Evolutionary conservation across 2,113 vertebrate genomes (phyloP).

Genomic region (Neolamprologus caudopunctatus): DNA sequence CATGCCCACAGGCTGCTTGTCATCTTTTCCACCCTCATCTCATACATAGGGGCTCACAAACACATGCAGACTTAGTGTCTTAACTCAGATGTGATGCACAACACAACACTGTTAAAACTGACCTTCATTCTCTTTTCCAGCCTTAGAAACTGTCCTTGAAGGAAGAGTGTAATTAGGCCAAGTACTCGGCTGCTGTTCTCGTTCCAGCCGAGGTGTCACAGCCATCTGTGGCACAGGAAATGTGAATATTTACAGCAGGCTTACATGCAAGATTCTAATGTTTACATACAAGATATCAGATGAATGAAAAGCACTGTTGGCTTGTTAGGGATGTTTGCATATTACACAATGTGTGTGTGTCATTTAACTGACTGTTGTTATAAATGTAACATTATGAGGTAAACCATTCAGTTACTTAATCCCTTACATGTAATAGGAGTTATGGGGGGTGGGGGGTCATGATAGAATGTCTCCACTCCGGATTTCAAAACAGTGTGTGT

Average conservation of each 20-base stretch:
- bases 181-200: background rate
- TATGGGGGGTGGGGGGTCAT: background rate
- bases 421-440: background rate
- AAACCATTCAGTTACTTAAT: background rate
- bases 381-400: background rate
- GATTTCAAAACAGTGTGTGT: background rate
- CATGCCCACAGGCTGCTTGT: background rate
- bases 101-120: constrained; percentile 17
- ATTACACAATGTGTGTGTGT: background rate
- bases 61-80: background rate
- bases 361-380: background rate
- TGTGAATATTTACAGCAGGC: background rate
- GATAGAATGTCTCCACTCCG: background rate
- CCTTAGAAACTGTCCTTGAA: constrained; percentile 22
- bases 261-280: background rate
- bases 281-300: background rate
- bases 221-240: background rate
- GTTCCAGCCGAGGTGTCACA: background rate
- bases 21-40: background rate
- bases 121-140: constrained; percentile 31
- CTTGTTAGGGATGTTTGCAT: background rate
- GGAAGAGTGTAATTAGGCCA: constrained; percentile 29
- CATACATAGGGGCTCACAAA: background rate
- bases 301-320: background rate
- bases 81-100: constrained; percentile 11